Base-by-base conservation (phyloP, 2,113 vertebrate genomes). In the Heloderma charlesbogerti region DNA sequence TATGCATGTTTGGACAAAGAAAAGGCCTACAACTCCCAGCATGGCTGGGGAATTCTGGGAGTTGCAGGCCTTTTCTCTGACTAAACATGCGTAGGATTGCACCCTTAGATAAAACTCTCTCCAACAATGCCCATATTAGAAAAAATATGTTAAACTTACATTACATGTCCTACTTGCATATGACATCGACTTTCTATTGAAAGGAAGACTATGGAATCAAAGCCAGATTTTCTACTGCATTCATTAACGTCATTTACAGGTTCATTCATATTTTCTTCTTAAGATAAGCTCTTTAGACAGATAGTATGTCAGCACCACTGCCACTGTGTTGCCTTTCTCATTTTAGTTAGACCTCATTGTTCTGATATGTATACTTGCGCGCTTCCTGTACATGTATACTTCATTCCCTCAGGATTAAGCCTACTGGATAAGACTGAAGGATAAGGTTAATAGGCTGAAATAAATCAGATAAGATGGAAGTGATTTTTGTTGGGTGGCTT, bases 61-160 rank as follows among this genome's bases (percentile, higher is more conserved):
- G n/a, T n/a, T n/a, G n/a, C n/a, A n/a, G n/a, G n/a, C n/a, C n/a
- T n/a, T n/a, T n/a, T n/a, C n/a, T n/a, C n/a, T n/a, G n/a, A n/a
- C n/a, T n/a, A n/a, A n/a, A n/a, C n/a, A n/a, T n/a, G n/a, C n/a
- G n/a, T n/a, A n/a, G n/a, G n/a, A n/a, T n/a, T n/a, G n/a, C n/a
- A n/a, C n/a, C n/a, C n/a, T n/a, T n/a, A 6, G 89, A 89, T 27
- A 77, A 1, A 1, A 20, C n/a, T 94, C 71, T 91, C 74, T 88
- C 3, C 91, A 51, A 40, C 25, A 20, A 29, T 31, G 18, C 63
- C 48, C 7, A 40, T 63, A 54, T 88, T 0, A 27, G 22, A 83
- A 92, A 22, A 86, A 66, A 4, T 48, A 89, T 20, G 15, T 84
- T 86, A 15, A 54, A 60, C 22, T 87, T 84, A 0, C 72, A 92